Evolutionary conservation across 2,888 invertebrate genomes (phyloP).

Genomic region (Tyria jacobaeae): DNA sequence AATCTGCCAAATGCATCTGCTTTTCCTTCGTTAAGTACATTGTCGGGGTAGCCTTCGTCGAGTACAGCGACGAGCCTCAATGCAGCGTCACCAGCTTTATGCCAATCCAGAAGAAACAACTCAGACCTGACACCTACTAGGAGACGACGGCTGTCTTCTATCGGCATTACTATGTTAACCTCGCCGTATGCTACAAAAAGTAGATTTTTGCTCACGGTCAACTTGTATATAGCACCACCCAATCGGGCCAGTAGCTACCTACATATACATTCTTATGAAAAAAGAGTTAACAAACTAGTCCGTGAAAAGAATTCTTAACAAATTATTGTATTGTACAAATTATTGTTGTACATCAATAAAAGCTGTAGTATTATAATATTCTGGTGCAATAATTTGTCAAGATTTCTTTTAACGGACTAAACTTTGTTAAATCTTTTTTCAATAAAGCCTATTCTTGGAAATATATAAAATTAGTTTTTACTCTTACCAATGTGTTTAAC

Average conservation of each 20-base stretch:
- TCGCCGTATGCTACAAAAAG: slow-evolving; percentile 63
- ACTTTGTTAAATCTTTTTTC: too few species aligned
- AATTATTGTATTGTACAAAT: too few species aligned
- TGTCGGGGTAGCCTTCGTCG: slow-evolving; percentile 49
- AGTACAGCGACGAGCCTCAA: slow-evolving; percentile 45
- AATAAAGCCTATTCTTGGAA: background rate
- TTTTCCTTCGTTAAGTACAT: slow-evolving; percentile 88
- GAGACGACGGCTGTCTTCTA: slow-evolving; percentile 63
- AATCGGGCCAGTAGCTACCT: too few species aligned
- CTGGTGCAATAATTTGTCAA: too few species aligned
- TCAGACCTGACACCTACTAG: slow-evolving; percentile 64
- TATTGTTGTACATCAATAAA: too few species aligned
- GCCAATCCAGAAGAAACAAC: slow-evolving; percentile 72
- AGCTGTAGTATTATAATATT: too few species aligned
- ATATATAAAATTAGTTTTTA: background rate
- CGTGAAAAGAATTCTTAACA: too few species aligned
- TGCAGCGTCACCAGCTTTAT: slow-evolving; percentile 46
- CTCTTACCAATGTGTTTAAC: slow-evolving; percentile 51
- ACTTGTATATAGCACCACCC: too few species aligned
- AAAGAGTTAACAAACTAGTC: too few species aligned
- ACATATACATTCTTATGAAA: too few species aligned
- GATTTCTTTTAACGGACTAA: too few species aligned
- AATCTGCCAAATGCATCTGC: slow-evolving; percentile 80
- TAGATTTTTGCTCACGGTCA: too few species aligned
- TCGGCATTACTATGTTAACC: slow-evolving; percentile 71